These are phyloP conservation scores for Nesoenas mayeri DNA, from an alignment of 2,113 vertebrate genomes.

Conservation along the genomic window DNA sequence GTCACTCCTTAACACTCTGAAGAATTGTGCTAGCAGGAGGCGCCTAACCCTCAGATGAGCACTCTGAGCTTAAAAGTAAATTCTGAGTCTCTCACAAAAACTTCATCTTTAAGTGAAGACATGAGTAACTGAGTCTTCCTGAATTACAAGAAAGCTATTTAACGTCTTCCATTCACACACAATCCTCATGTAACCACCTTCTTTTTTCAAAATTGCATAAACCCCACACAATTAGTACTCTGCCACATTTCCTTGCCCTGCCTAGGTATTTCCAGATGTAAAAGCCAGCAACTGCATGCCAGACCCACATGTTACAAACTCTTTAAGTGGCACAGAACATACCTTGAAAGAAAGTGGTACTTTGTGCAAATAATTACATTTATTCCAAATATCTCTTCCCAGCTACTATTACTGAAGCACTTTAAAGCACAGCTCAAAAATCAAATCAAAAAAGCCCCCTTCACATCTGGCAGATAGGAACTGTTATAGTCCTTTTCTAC, in stretches of 20 bases:
- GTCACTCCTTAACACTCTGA: not conserved
- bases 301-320: not conserved
- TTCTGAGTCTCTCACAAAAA: not conserved
- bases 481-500: not conserved
- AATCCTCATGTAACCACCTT: not conserved
- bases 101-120: not conserved
- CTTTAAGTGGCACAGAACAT: fast-evolving
- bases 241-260: not conserved
- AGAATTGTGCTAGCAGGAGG: not conserved
- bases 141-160: not conserved
- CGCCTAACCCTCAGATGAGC: not conserved
- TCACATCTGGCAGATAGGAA: not conserved
- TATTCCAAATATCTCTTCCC: not conserved
- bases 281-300: not conserved
- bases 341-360: not conserved
- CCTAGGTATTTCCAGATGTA: not conserved
- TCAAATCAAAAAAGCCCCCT: not conserved
- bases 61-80: not conserved
- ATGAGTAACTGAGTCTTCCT: not conserved
- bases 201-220: not conserved
- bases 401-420: not conserved
- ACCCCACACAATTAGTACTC: not conserved
- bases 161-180: not conserved
- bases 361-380: not conserved
- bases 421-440: not conserved